phyloP scores from a whole-genome alignment of 1,140 invertebrate genomes.

The Gonioctena quinquepunctata region DNA sequence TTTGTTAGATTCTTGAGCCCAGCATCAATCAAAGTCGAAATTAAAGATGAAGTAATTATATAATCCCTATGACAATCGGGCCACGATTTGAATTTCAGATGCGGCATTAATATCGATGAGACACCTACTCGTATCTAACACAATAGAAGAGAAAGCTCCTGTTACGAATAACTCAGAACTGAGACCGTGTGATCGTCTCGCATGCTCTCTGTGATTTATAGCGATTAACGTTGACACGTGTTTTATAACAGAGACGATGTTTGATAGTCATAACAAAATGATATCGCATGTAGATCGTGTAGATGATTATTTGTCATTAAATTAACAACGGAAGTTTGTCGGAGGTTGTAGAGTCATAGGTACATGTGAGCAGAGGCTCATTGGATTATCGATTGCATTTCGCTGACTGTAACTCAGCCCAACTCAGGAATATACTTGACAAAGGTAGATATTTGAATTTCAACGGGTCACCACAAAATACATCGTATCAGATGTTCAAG shows the following conservation, averaged over 20 bases:
- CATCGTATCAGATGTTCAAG: too few species aligned
- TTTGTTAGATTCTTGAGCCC: neutral
- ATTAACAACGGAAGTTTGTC: neutral
- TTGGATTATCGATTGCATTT: too few species aligned
- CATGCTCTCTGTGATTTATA: slow-evolving; percentile 7
- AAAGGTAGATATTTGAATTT: too few species aligned
- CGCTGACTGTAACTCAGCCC: too few species aligned
- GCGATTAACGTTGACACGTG: neutral
- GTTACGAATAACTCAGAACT: slow-evolving; percentile 4
- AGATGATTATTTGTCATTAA: neutral
- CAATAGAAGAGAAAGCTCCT: slow-evolving; percentile 15
- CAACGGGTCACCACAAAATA: too few species aligned
- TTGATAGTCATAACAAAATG: slow-evolving; percentile 1
- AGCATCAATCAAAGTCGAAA: neutral
- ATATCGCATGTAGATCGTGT: neutral
- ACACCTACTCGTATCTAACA: neutral
- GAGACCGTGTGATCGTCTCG: neutral
- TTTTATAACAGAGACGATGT: neutral
- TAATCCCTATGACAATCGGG: slow-evolving; percentile 1
- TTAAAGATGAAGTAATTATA: slow-evolving; percentile 1
- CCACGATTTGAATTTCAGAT: neutral
- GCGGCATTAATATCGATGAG: slow-evolving; percentile 1
- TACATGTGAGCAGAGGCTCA: too few species aligned
- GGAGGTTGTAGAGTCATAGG: too few species aligned
- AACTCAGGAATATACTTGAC: too few species aligned